Evolutionary conservation across 2,888 invertebrate genomes (phyloP).

Genomic region (Rhamphomyia laevipes): DNA sequence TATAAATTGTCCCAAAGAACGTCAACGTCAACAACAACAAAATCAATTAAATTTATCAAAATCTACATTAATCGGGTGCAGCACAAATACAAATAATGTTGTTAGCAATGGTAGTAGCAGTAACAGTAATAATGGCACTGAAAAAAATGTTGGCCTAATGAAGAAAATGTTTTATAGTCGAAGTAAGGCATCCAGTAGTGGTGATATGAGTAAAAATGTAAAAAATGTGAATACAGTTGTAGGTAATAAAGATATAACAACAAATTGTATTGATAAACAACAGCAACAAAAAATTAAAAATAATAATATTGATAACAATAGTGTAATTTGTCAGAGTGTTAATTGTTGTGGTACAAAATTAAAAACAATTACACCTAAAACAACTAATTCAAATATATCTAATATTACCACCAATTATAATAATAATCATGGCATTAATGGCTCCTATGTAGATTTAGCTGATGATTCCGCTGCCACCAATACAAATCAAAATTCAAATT

Average conservation of each 20-base stretch:
- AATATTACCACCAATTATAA: background rate
- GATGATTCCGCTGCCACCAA: background rate
- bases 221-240: constrained; percentile 31
- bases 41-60: constrained; percentile 13
- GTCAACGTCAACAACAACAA: constrained; percentile 22
- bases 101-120: constrained; percentile 4
- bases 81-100: constrained; percentile 21
- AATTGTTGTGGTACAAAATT: constrained; percentile 45
- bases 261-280: constrained; percentile 35
- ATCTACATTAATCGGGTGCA: background rate
- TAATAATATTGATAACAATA: constrained; percentile 22
- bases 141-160: constrained; percentile 26
- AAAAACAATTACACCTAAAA: background rate
- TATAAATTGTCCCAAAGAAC: constrained; percentile 44
- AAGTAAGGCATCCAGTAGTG: constrained; percentile 36
- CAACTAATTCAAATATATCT: background rate
- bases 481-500: background rate
- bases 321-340: constrained; percentile 41
- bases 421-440: background rate
- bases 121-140: background rate
- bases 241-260: constrained; percentile 15
- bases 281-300: constrained; percentile 6
- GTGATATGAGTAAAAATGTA: constrained; percentile 35
- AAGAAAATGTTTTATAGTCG: constrained; percentile 37
- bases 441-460: constrained; percentile 6